Evolutionary conservation across 2,888 invertebrate genomes (phyloP).

Genomic region (Ennomos fuscantarius): DNA sequence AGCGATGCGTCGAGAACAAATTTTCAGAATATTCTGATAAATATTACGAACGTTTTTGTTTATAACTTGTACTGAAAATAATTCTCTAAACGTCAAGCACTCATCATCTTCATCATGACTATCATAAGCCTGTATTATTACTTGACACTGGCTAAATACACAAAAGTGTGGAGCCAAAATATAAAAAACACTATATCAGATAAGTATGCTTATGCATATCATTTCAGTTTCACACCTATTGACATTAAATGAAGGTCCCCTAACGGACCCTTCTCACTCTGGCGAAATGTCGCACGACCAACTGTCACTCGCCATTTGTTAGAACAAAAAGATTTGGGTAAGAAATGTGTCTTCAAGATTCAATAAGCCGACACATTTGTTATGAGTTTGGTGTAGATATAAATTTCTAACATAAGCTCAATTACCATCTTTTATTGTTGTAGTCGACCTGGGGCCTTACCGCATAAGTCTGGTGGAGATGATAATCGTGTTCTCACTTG

Average conservation of each 20-base stretch:
- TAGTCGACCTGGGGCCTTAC: no score
- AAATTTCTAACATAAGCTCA: no score
- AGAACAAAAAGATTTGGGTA: slow-evolving; percentile 31
- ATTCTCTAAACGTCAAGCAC: no score
- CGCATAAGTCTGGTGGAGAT: no score
- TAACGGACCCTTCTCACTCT: slow-evolving; percentile 43
- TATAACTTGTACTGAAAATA: no score
- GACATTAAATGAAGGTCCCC: slow-evolving; percentile 12
- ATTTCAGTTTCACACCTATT: slow-evolving; percentile 1
- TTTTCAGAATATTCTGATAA: slow-evolving; percentile 3
- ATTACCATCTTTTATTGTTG: no score
- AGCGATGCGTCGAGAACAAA: slow-evolving; percentile 12
- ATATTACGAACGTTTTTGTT: not conserved
- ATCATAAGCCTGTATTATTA: no score
- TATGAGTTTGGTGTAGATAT: not conserved
- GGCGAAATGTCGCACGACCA: slow-evolving; percentile 27
- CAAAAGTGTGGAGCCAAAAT: no score
- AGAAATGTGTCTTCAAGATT: slow-evolving; percentile 15
- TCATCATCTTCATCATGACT: no score
- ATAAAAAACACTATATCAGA: slow-evolving; percentile 14
- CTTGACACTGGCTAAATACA: no score
- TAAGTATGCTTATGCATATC: not conserved
- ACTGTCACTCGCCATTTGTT: slow-evolving; percentile 43
- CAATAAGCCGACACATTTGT: slow-evolving; percentile 8
- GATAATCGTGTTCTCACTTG: no score